Conservation (phyloP, 2,797 vertebrate species). For the Malacoctenus gilli region DNA sequence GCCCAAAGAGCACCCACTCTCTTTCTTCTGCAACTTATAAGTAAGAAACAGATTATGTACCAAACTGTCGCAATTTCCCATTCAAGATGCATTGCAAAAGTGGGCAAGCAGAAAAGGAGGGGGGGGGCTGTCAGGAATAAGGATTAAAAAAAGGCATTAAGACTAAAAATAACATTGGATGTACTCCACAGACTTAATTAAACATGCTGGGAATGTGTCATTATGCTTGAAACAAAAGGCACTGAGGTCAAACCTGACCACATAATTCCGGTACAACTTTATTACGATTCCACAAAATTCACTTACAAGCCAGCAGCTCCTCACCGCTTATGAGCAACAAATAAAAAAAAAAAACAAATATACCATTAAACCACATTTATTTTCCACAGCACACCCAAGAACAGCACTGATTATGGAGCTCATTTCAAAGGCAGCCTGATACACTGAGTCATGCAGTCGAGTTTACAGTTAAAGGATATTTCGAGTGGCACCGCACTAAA, state of each 20-base stretch:
- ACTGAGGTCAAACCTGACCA: background rate
- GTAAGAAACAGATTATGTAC: slow-evolving; percentile 15
- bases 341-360: background rate
- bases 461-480: slow-evolving; percentile 22
- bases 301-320: slow-evolving; percentile 6
- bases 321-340: slow-evolving; percentile 9
- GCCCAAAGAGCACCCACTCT: slow-evolving; percentile 9
- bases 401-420: slow-evolving; percentile 17
- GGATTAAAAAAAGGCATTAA: slow-evolving; percentile 4
- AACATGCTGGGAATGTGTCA: background rate
- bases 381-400: background rate
- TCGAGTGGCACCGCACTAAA: slow-evolving; percentile 22
- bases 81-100: slow-evolving; percentile 22
- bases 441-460: slow-evolving; percentile 2
- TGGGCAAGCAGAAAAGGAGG: background rate
- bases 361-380: slow-evolving; percentile 13
- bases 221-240: slow-evolving; percentile 17
- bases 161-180: background rate
- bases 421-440: slow-evolving; percentile 13
- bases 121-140: background rate
- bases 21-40: slow-evolving; percentile 18
- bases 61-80: too few species aligned
- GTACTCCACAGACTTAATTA: slow-evolving; percentile 11
- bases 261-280: background rate
- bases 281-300: background rate